Evolutionary conservation across 1,140 invertebrate genomes (phyloP).

Genomic region (Papilio dardanus): DNA sequence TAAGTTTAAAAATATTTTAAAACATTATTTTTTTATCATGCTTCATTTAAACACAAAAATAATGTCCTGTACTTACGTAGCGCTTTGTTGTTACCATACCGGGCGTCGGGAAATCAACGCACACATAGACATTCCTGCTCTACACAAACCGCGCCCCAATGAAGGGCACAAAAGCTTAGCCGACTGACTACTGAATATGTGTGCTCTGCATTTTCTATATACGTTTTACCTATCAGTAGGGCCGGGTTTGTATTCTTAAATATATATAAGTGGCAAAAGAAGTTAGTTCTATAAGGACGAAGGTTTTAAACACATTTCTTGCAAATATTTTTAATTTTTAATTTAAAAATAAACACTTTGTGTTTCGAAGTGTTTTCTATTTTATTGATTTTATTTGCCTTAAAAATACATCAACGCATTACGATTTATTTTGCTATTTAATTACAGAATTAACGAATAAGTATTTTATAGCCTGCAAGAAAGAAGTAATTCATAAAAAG

Average conservation of each 20-base stretch:
- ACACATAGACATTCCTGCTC: slow-evolving; percentile 60
- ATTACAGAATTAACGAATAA: no score
- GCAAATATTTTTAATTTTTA: not conserved
- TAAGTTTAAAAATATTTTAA: no score
- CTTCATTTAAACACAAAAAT: no score
- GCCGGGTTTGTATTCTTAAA: not conserved
- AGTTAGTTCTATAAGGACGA: not conserved
- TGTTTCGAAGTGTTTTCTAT: not conserved
- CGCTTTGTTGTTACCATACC: slow-evolving; percentile 53
- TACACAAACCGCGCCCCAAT: slow-evolving; percentile 53
- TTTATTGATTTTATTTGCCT: not conserved
- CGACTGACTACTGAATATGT: slow-evolving; percentile 73
- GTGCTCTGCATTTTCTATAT: slow-evolving; percentile 46
- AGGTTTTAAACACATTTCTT: not conserved
- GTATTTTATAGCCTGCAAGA: not conserved
- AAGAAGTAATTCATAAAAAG: not conserved
- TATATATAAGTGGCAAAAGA: not conserved
- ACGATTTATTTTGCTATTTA: no score
- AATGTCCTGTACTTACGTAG: slow-evolving; percentile 45
- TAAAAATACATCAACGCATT: not conserved
- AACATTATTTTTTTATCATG: not conserved
- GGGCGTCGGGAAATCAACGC: slow-evolving; percentile 78
- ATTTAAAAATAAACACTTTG: not conserved
- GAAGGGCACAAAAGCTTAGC: slow-evolving; percentile 75
- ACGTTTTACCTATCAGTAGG: slow-evolving; percentile 8